These are phyloP conservation scores for Mesorhabditis belari DNA, from an alignment of 2,888 invertebrate species.

Conservation along the genomic window DNA sequence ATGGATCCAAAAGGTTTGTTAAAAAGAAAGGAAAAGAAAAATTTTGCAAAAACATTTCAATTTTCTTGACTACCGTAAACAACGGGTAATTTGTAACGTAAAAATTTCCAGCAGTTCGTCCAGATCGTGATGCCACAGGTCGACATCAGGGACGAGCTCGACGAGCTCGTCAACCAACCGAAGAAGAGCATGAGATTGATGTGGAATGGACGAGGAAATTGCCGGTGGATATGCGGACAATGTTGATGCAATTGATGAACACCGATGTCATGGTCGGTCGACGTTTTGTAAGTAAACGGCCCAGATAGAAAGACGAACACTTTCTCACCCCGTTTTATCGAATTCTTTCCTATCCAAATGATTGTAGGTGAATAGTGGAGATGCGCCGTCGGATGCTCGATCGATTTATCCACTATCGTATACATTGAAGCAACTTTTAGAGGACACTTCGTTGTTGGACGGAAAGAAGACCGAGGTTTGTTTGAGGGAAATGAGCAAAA, in stretches of 20 bases:
- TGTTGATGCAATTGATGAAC: constrained; percentile 49
- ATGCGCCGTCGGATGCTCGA: constrained; percentile 22
- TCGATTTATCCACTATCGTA: constrained; percentile 44
- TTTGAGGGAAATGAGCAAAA: no score
- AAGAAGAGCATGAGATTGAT: constrained; percentile 33
- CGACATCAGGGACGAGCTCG: constrained; percentile 34
- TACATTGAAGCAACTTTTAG: constrained; percentile 37
- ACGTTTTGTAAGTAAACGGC: background rate
- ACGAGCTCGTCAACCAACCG: constrained; percentile 21
- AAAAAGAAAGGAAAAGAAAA: constrained; percentile 1
- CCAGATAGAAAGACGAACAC: no score
- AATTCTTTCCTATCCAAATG: background rate
- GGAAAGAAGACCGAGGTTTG: constrained; percentile 49
- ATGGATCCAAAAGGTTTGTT: constrained; percentile 50
- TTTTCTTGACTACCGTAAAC: no score
- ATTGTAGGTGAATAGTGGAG: constrained; percentile 25
- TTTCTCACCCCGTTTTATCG: no score
- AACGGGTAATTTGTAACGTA: no score
- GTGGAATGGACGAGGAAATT: constrained; percentile 50
- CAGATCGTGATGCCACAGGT: constrained; percentile 51
- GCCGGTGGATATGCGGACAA: constrained; percentile 51
- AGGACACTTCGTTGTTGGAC: constrained; percentile 46
- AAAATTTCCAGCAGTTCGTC: constrained; percentile 44
- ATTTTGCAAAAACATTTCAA: background rate
- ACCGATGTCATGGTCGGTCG: constrained; percentile 41